Percentiles rank a stretch among this genome's conserved stretches.
phyloP scores from a whole-genome alignment of 53 echinoderm and acorn worm species.

The Zoroaster sp. region DNA sequence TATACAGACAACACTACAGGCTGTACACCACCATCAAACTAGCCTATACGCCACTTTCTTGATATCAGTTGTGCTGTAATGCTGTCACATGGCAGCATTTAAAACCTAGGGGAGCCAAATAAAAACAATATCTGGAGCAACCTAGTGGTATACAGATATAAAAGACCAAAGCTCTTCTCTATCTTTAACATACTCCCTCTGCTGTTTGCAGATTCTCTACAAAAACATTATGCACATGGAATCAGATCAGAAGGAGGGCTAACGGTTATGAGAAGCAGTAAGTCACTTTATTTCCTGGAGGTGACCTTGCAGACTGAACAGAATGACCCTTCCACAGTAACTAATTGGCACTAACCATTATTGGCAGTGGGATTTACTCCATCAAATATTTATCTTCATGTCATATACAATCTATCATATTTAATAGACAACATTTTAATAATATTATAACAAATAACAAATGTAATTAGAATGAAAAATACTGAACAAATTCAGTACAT shows the following conservation, averaged over 20 bases:
- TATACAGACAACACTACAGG: neutral
- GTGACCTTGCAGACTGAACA: slow-evolving; percentile 54
- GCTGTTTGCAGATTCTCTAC: neutral
- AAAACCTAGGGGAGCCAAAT: slow-evolving; percentile 43
- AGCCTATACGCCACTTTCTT: neutral
- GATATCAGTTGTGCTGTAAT: neutral
- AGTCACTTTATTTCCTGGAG: slow-evolving; percentile 59
- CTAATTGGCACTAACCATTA: slow-evolving; percentile 46
- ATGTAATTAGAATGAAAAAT: neutral
- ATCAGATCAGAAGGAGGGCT: slow-evolving; percentile 9
- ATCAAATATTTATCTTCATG: neutral
- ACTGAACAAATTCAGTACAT: neutral
- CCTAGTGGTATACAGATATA: slow-evolving; percentile 33
- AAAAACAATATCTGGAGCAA: slow-evolving; percentile 58
- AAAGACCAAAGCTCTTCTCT: slow-evolving; percentile 28
- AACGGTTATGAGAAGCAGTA: slow-evolving; percentile 33
- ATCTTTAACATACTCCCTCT: neutral
- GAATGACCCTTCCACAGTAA: slow-evolving; percentile 51
- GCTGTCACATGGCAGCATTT: slow-evolving; percentile 33
- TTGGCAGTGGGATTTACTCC: neutral
- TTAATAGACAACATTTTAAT: no score
- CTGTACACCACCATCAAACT: neutral
- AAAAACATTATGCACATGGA: neutral
- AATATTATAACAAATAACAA: no score
- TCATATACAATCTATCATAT: no score